Conservation (phyloP, 2,113 vertebrate species). For the Datnioides undecimradiatus region DNA sequence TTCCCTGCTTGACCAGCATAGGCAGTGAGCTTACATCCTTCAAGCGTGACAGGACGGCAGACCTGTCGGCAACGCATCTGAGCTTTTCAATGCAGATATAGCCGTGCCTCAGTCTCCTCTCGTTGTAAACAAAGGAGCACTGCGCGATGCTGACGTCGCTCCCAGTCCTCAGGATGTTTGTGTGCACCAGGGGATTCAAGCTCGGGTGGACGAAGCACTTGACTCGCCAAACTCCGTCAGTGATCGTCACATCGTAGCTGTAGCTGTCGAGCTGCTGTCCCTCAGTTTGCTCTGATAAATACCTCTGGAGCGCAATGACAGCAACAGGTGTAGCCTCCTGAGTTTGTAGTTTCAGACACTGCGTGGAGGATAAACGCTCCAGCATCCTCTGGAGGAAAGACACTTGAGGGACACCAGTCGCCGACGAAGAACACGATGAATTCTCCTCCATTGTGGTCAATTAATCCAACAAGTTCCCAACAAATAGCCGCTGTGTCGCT, state of each 20-base stretch:
- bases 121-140: slow-evolving; percentile 86
- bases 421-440: slow-evolving; percentile 38
- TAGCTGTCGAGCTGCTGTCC: slow-evolving; percentile 37
- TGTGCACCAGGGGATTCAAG: slow-evolving; percentile 82
- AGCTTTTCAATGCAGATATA: slow-evolving; percentile 84
- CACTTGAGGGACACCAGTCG: neutral
- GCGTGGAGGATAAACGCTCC: slow-evolving; percentile 50
- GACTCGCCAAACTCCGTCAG: slow-evolving; percentile 80
- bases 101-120: slow-evolving; percentile 82
- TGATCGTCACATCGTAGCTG: slow-evolving; percentile 86
- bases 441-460: slow-evolving; percentile 50
- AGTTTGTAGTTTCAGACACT: slow-evolving; percentile 18
- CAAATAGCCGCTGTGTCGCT: neutral
- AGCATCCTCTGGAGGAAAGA: slow-evolving; percentile 68
- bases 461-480: neutral
- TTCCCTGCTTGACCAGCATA: slow-evolving; percentile 56
- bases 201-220: slow-evolving; percentile 83
- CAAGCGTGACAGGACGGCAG: neutral
- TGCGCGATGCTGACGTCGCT: slow-evolving; percentile 75
- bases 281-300: slow-evolving; percentile 45
- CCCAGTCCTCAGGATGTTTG: slow-evolving; percentile 85
- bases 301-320: slow-evolving; percentile 68
- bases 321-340: slow-evolving; percentile 54
- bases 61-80: slow-evolving; percentile 15
- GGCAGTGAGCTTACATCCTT: slow-evolving; percentile 51